Percentiles rank a stretch among this genome's conserved stretches.
Conservation (phyloP, 2,888 invertebrate genomes). For the Siphlonurus alternatus region DNA sequence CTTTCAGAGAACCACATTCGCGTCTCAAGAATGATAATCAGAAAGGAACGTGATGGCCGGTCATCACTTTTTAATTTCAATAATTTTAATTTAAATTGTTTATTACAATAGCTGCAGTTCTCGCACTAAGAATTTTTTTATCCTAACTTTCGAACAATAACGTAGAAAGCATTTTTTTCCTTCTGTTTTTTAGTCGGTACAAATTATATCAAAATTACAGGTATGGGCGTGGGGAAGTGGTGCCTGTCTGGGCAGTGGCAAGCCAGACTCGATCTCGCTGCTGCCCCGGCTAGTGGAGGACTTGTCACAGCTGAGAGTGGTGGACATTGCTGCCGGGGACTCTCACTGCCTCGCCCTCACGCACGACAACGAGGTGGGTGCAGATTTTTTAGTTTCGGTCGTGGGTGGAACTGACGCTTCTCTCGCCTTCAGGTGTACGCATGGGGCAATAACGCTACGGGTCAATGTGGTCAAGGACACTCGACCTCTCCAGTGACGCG, state of each 20-base stretch:
- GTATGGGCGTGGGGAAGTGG: conserved; percentile 47
- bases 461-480: conserved; percentile 45
- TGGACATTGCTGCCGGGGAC: conserved; percentile 43
- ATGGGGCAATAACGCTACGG: conserved; percentile 43
- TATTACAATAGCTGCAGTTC: too few relatives aligned
- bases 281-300: conserved; percentile 37
- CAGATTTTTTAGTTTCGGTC: too few relatives aligned
- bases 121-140: neutral
- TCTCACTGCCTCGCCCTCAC: conserved; percentile 42
- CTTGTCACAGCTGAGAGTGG: conserved; percentile 30
- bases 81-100: too few relatives aligned
- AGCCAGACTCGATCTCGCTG: conserved; percentile 35
- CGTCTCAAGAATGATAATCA: too few relatives aligned
- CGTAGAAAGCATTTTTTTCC: neutral
- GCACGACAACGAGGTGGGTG: conserved; percentile 33
- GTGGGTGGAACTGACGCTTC: too few relatives aligned
- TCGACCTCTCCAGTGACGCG: conserved; percentile 37
- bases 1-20: too few relatives aligned
- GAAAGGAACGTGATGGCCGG: too few relatives aligned
- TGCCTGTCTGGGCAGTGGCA: conserved; percentile 38
- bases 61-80: too few relatives aligned
- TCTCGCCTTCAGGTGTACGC: conserved; percentile 28
- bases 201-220: conserved; percentile 18
- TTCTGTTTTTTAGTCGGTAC: neutral
- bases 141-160: neutral